Evolutionary conservation across 2,113 vertebrate species (phyloP), one percentile per base, ranked within the genome.

Genomic region (Poeciliopsis prolifica): DNA sequence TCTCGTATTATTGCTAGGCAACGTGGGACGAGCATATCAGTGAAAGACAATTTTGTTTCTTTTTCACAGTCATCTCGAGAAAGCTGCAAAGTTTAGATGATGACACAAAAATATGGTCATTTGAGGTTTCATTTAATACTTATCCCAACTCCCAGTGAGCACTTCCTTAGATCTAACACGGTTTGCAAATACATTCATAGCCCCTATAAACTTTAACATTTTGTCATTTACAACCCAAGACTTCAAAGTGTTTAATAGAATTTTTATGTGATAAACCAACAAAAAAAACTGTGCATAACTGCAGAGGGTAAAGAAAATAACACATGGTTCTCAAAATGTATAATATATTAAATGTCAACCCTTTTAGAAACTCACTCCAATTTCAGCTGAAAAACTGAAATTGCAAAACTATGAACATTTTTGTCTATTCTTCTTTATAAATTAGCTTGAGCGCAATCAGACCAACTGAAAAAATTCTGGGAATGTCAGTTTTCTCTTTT

Each of bases 1-100:
- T 77, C 63, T 82, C 69, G 31, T 70, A 75, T 87, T 87, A 88
- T 91, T 82, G 68, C 17, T 48, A 19, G 44, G 15, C 1, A 17
- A 48, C 5, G 5, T 2, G 44, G 14, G 17, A 48, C 44, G 17
- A 48, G 14, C 4, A 48, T 19, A 19, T 48, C 44, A 48, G 44
- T 48, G 14, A 5, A 48, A 48, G 4, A 19, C 13, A 1, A 5
- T 5, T 48, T 48, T 48, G 44, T 19, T 48, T 48, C 44, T 48
- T 17, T 17, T 48, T 42, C 40, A 42, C 13, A 42, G 5, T 48
- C 19, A 37, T 64, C 69, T 42, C 29, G 26, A 75, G 80, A 70
- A 85, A 66, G 69, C 75, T 35, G 30, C 68, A n/a, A 35, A 67
- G 65, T 72, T 74, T 62, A 26, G 62, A 77, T 42, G 58, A 84